These are phyloP conservation scores for Sebastes schlegelii DNA, from an alignment of 2,113 vertebrate genomes.

Conservation along the genomic window DNA sequence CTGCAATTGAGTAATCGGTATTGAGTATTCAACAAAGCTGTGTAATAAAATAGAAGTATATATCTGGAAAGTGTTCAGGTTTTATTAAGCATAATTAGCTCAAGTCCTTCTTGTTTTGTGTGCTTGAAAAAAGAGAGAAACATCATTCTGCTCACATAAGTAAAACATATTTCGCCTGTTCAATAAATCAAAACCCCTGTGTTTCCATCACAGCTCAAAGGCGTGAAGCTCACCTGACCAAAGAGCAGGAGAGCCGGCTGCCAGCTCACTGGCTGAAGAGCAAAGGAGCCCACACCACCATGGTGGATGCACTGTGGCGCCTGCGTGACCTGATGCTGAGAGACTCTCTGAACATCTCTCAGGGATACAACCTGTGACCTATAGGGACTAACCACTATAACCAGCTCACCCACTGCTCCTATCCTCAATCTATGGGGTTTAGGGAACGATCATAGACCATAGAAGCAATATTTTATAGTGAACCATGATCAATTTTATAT, in stretches of 20 bases:
- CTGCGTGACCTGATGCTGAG: conserved; percentile 97
- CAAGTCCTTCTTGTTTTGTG: background rate
- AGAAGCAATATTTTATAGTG: conserved; percentile 84
- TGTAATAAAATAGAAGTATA: too few species aligned
- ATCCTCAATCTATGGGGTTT: conserved; percentile 47
- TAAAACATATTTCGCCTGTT: background rate
- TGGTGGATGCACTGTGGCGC: conserved; percentile 97
- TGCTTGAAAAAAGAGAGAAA: background rate
- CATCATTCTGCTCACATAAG: background rate
- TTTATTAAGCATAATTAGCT: background rate
- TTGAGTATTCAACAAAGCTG: too few species aligned
- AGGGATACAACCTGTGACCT: conserved; percentile 94
- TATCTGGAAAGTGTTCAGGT: background rate
- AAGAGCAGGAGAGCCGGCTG: conserved; percentile 96
- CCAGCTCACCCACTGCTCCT: conserved; percentile 69
- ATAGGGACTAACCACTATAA: conserved; percentile 77
- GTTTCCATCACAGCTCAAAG: conserved; percentile 86
- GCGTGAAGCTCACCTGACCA: conserved; percentile 92
- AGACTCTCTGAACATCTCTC: conserved; percentile 96
- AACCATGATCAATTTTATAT: conserved; percentile 80
- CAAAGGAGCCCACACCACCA: conserved; percentile 97
- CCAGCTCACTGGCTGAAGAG: conserved; percentile 98
- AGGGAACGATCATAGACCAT: conserved; percentile 64
- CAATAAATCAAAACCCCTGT: background rate
- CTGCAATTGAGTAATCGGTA: too few species aligned